Conservation (phyloP, 2,113 vertebrate genomes). For the Thunnus maccoyii region DNA sequence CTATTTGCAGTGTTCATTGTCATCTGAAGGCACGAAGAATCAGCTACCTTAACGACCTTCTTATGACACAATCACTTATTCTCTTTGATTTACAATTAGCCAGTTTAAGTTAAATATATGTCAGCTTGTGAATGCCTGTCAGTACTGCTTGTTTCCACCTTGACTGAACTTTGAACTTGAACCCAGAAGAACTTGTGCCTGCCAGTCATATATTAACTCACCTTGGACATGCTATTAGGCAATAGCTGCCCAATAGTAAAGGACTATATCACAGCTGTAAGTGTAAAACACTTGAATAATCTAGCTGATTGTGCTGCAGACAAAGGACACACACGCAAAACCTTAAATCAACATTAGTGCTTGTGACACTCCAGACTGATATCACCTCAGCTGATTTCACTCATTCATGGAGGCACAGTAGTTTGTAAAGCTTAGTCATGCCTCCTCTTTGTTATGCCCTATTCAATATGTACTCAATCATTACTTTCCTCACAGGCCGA, state of each 20-base stretch:
- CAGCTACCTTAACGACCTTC: background rate
- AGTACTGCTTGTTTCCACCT: constrained; percentile 19
- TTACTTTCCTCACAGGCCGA: constrained; percentile 23
- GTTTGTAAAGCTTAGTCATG: background rate
- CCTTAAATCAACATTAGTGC: constrained; percentile 2
- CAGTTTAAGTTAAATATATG: background rate
- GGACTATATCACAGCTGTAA: background rate
- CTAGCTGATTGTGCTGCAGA: constrained; percentile 12
- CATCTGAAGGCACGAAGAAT: constrained; percentile 1
- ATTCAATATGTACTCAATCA: constrained; percentile 40
- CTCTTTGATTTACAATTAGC: background rate
- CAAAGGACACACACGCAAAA: constrained; percentile 7
- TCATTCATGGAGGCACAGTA: background rate
- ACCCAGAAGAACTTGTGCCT: constrained; percentile 29
- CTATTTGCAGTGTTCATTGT: background rate
- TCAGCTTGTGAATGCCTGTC: background rate
- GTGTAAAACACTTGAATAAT: constrained; percentile 8
- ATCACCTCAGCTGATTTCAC: constrained; percentile 34
- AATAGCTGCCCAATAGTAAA: constrained; percentile 38
- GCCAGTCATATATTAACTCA: constrained; percentile 75
- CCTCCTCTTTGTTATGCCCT: constrained; percentile 35
- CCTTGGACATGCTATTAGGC: constrained; percentile 28
- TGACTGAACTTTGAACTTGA: constrained; percentile 71
- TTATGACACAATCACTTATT: background rate
- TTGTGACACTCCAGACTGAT: background rate